Conservation (phyloP, 1,140 invertebrate genomes). For the Philotrypesis tridentata region DNA sequence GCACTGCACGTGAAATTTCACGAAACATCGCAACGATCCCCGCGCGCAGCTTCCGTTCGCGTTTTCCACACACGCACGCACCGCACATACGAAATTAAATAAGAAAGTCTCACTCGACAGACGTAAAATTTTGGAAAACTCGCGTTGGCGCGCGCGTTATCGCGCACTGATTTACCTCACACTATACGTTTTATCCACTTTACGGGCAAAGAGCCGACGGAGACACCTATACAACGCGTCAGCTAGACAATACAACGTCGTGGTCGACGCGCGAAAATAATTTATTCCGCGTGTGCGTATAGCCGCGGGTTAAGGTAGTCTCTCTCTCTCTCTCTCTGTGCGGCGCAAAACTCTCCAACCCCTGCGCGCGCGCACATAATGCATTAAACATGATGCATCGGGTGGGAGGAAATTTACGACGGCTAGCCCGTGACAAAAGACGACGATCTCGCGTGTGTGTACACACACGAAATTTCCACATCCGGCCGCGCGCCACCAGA, state of each 20-base stretch:
- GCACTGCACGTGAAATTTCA: too few relatives aligned
- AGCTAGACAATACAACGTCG: slow-evolving; percentile 21
- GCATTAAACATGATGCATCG: slow-evolving; percentile 54
- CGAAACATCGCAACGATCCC: too few relatives aligned
- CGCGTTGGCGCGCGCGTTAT: neutral
- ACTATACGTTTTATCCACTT: neutral
- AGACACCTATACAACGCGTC: neutral
- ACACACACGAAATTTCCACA: slow-evolving; percentile 38
- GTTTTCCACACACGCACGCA: neutral
- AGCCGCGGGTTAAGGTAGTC: too few relatives aligned
- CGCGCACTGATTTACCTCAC: slow-evolving; percentile 14
- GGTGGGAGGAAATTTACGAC: slow-evolving; percentile 60
- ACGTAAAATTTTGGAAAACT: neutral
- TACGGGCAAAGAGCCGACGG: neutral
- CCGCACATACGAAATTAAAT: neutral
- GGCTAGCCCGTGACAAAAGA: slow-evolving; percentile 5
- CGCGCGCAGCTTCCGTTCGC: neutral
- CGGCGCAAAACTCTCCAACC: too few relatives aligned
- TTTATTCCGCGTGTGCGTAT: slow-evolving; percentile 41
- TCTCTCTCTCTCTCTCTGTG: too few relatives aligned
- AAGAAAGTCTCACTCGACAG: neutral
- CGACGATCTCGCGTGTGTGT: slow-evolving; percentile 18
- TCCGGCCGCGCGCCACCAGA: slow-evolving; percentile 34
- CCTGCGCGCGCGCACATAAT: slow-evolving; percentile 35
- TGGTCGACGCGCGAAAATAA: slow-evolving; percentile 21